A percentile compares a stretch with the other conserved stretches of the same genome.
Evolutionary conservation across 2,888 invertebrate species (phyloP).

Genomic region (Agrotis segetum): DNA sequence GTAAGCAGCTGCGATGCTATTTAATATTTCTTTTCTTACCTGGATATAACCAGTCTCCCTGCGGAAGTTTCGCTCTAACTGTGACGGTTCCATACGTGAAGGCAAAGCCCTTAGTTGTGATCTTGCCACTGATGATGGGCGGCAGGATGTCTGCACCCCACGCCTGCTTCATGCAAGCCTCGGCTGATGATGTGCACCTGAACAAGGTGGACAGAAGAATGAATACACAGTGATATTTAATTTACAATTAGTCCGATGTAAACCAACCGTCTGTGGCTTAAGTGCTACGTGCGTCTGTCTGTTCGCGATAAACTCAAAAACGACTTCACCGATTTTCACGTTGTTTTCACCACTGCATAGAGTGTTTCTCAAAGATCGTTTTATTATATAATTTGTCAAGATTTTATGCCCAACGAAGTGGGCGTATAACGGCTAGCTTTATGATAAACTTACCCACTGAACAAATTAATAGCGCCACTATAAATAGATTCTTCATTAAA

Average conservation of each 20-base stretch:
- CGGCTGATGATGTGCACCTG: conserved; percentile 77
- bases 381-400: no score
- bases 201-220: not conserved
- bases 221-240: no score
- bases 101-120: conserved; percentile 92
- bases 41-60: conserved; percentile 93
- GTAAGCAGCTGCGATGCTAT: not conserved
- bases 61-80: conserved; percentile 93
- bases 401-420: no score
- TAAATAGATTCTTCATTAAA: conserved; percentile 74
- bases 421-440: no score
- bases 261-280: no score
- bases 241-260: no score
- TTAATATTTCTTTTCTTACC: conserved; percentile 61
- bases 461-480: conserved; percentile 75
- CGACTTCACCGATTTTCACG: no score
- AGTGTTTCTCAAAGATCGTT: no score
- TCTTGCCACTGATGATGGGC: conserved; percentile 92
- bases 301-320: no score
- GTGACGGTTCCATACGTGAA: conserved; percentile 94
- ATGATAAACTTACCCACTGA: conserved; percentile 75
- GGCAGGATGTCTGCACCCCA: conserved; percentile 91
- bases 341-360: no score
- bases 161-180: conserved; percentile 84
- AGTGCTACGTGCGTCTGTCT: no score